Percentiles rank a stretch among this genome's conserved stretches.
phyloP scores from a whole-genome alignment of 2,797 vertebrate genomes.

The Arctocebus calabarensis region DNA sequence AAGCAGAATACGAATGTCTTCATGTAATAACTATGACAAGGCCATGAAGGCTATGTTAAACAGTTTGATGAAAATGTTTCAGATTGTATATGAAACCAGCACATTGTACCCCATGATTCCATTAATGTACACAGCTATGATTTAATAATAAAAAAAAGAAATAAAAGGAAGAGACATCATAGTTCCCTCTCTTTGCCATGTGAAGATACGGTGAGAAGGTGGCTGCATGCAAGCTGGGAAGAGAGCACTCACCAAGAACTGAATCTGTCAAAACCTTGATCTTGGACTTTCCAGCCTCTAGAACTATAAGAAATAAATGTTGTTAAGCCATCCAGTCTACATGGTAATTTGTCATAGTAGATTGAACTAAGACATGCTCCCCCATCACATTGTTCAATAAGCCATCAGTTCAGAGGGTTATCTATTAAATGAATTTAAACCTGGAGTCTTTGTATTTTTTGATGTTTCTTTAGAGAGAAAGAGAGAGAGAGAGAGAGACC shows the following conservation, averaged over 20 bases:
- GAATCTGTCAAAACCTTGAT: not conserved
- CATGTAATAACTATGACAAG: too few relatives aligned
- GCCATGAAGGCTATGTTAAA: too few relatives aligned
- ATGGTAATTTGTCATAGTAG: not conserved
- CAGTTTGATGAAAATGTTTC: too few relatives aligned
- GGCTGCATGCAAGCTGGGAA: not conserved
- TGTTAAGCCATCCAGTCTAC: not conserved
- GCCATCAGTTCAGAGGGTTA: not conserved
- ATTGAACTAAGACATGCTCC: not conserved
- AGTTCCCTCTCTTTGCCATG: not conserved
- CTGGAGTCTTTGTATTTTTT: not conserved
- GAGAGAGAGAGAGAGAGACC: not conserved
- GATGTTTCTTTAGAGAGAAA: not conserved
- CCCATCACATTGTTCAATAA: not conserved
- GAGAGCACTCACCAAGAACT: not conserved
- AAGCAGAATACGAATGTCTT: too few relatives aligned
- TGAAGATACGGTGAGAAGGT: not conserved
- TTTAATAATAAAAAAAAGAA: too few relatives aligned
- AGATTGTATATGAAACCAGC: too few relatives aligned
- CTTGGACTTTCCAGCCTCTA: not conserved
- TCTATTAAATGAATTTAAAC: not conserved
- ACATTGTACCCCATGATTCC: too few relatives aligned
- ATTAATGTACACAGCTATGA: too few relatives aligned
- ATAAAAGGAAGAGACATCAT: not conserved
- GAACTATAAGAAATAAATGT: not conserved